These are phyloP conservation scores for Vidua chalybeata DNA, from an alignment of 2,113 vertebrate genomes.

Conservation along the genomic window DNA sequence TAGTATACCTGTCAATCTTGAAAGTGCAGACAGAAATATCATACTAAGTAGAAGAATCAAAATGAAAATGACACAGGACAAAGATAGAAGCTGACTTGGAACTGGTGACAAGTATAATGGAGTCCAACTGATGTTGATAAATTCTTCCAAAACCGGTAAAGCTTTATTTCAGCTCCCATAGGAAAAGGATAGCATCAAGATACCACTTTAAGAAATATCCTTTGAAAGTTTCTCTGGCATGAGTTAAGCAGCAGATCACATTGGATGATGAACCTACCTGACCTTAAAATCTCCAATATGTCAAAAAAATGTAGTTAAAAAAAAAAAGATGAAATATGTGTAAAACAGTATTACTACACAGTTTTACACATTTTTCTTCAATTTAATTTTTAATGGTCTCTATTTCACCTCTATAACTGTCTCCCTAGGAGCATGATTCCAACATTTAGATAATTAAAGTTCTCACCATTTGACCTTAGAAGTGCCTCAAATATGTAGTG, in stretches of 20 bases:
- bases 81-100: background rate
- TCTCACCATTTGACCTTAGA: background rate
- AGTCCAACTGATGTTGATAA: background rate
- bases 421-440: background rate
- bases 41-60: background rate
- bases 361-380: background rate
- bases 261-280: background rate
- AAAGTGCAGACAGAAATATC: background rate
- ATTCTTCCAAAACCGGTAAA: background rate
- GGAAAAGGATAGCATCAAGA: background rate
- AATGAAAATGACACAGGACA: conserved; percentile 13
- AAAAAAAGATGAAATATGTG: background rate
- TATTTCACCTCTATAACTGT: background rate
- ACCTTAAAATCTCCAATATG: background rate
- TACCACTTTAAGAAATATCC: background rate
- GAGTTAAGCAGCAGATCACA: background rate
- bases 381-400: background rate
- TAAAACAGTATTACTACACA: background rate
- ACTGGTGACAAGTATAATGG: background rate
- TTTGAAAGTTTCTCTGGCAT: background rate
- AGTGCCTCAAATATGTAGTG: background rate
- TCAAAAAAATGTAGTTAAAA: background rate
- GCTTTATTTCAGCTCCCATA: background rate
- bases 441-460: background rate
- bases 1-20: background rate